Evolutionary conservation across 1,140 invertebrate species (phyloP).

Genomic region (Drosophila punjabiensis): DNA sequence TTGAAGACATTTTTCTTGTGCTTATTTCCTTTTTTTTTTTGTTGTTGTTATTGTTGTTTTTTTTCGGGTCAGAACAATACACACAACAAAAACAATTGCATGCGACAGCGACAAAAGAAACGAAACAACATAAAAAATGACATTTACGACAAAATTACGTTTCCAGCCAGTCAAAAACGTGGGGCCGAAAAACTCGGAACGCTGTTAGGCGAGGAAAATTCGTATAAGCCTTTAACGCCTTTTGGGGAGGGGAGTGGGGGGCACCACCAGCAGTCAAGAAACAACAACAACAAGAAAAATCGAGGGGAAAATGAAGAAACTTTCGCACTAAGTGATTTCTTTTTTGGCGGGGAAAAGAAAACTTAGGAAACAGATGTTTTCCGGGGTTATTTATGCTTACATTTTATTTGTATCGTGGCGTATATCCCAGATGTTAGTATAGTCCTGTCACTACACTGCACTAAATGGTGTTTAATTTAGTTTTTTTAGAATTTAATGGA

Average conservation of each 20-base stretch:
- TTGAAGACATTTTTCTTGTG: slow-evolving; percentile 73
- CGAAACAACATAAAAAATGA: slow-evolving; percentile 71
- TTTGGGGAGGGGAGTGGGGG: neutral
- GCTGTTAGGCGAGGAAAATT: slow-evolving; percentile 27
- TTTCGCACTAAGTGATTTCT: slow-evolving; percentile 60
- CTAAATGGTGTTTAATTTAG: neutral
- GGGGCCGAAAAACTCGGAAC: neutral
- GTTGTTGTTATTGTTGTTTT: slow-evolving; percentile 10
- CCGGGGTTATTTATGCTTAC: slow-evolving; percentile 57
- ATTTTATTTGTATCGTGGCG: slow-evolving; percentile 28
- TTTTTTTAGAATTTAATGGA: neutral
- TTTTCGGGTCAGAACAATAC: slow-evolving; percentile 20
- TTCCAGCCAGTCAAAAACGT: slow-evolving; percentile 49
- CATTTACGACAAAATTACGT: slow-evolving; percentile 77
- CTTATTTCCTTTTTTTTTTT: slow-evolving; percentile 25
- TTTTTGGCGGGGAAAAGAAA: slow-evolving; percentile 28
- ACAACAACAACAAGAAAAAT: slow-evolving; percentile 30
- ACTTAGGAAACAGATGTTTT: slow-evolving; percentile 61
- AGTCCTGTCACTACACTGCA: neutral
- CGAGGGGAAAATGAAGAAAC: slow-evolving; percentile 51
- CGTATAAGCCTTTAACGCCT: slow-evolving; percentile 61
- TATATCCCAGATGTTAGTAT: neutral
- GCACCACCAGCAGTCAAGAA: slow-evolving; percentile 32
- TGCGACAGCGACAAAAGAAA: slow-evolving; percentile 38
- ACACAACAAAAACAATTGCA: slow-evolving; percentile 67